A percentile compares a stretch with the other conserved stretches of the same genome.
These are phyloP conservation scores for Anthonomus grandis DNA, from an alignment of 1,140 invertebrate genomes.

Conservation along the genomic window DNA sequence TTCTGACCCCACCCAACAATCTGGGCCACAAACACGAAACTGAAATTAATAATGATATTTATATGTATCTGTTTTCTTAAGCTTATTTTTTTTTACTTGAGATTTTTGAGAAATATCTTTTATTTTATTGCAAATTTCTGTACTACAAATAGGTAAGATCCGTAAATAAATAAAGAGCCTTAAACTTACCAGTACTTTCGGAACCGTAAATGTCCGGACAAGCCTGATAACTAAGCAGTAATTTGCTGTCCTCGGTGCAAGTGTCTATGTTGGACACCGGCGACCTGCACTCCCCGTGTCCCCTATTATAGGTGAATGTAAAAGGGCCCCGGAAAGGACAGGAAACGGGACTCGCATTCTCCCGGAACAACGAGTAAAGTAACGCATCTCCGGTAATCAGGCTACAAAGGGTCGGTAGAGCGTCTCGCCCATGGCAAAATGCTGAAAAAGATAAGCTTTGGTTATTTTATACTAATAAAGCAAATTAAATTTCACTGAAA, in stretches of 20 bases:
- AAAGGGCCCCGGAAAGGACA: constrained; percentile 79
- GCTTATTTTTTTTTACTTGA: too few relatives aligned
- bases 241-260: constrained; percentile 82
- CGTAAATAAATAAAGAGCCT: too few relatives aligned
- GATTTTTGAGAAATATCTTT: too few relatives aligned
- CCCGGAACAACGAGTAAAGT: constrained; percentile 83
- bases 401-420: constrained; percentile 73
- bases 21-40: too few relatives aligned
- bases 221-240: constrained; percentile 85
- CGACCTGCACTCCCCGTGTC: constrained; percentile 77
- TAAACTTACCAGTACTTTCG: constrained; percentile 72
- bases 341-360: constrained; percentile 68
- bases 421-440: constrained; percentile 72
- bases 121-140: too few relatives aligned
- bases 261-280: constrained; percentile 84
- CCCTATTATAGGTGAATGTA: constrained; percentile 81
- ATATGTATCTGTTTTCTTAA: too few relatives aligned
- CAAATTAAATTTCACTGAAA: too few relatives aligned
- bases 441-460: constrained; percentile 57
- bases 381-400: constrained; percentile 84
- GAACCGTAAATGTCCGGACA: constrained; percentile 85
- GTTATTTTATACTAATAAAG: too few relatives aligned
- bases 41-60: too few relatives aligned
- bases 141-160: too few relatives aligned
- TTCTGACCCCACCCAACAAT: too few relatives aligned